Base-by-base conservation (phyloP, 2,888 invertebrate genomes). In the Xanthia icteritia region DNA sequence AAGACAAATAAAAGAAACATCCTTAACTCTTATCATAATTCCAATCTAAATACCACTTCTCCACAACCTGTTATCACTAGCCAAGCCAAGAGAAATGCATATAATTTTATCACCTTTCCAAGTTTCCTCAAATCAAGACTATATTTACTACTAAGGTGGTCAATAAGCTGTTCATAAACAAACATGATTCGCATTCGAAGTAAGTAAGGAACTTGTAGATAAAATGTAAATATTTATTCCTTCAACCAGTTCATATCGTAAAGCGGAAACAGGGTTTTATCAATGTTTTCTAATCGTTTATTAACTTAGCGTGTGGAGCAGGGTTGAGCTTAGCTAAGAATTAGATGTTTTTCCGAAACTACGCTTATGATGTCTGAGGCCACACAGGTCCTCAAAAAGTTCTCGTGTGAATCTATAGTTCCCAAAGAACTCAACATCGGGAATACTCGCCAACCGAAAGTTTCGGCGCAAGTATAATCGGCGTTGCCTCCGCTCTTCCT, bases 231-330 rank as follows among this genome's bases (percentile, higher is more conserved):
- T 84, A 73, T 85, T 86, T 84, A 87, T 84, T 67, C 74, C 75
- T 60, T 58, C 48, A 77, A 75, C 73, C 78, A 61, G 79, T 77
- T 86, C 78, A 79, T 86, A 81, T 79, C 76, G 63, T 84, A 73
- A 78, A 79, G 78, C 82, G 72, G 86, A 80, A 77, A 81, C 77
- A 60, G 58, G 82, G 45, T 86, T 87, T 81, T 84, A 84, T 87
- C 81, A 79, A 83, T 78, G 79, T 82, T 84, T 85, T 79, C 77
- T 87, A 87, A 82, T 85, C 82, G 80, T 79, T 85, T 82, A 84
- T 84, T 81, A 85, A 85, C 56, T 79, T 81, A 64, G 64, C 71
- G 23, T 64, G 45, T 65, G 58, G 69, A 65, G 69, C 45, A 84
- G 71, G 82, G 79, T 56, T 84, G 79, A 61, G 31, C 11, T 11